A percentile compares a stretch with the other conserved stretches of the same genome.
phyloP scores from a whole-genome alignment of 2,888 invertebrate species.

The Drosophila parthenogenetica region DNA sequence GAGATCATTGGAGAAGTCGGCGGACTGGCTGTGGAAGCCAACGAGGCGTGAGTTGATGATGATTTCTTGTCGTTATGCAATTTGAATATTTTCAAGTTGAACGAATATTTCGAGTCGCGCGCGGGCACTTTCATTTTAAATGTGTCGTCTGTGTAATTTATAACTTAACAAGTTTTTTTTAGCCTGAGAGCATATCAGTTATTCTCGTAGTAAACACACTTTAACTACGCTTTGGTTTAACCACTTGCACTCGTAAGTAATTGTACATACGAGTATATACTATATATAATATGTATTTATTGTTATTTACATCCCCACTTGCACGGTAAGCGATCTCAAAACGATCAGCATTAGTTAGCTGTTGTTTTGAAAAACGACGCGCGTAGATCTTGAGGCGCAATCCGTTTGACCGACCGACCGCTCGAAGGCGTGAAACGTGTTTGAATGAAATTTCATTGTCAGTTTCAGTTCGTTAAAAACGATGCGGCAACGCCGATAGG shows the following conservation, averaged over 20 bases:
- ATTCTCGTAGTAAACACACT: slow-evolving; percentile 34
- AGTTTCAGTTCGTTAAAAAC: slow-evolving; percentile 62
- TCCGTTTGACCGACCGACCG: slow-evolving; percentile 70
- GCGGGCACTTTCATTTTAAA: slow-evolving; percentile 80
- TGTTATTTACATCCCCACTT: slow-evolving; percentile 50
- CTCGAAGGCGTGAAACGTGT: slow-evolving; percentile 75
- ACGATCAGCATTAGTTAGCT: slow-evolving; percentile 38
- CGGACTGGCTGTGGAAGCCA: slow-evolving; percentile 44
- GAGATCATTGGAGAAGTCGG: slow-evolving; percentile 60
- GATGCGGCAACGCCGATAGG: slow-evolving; percentile 49
- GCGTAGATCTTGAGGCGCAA: slow-evolving; percentile 40
- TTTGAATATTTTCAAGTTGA: slow-evolving; percentile 83
- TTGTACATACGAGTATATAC: background rate
- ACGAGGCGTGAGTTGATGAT: slow-evolving; percentile 39
- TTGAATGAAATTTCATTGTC: slow-evolving; percentile 80
- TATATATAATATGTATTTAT: slow-evolving; percentile 21
- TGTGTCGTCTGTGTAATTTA: slow-evolving; percentile 22
- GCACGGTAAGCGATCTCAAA: slow-evolving; percentile 36
- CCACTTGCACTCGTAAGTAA: slow-evolving; percentile 4
- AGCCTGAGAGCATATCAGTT: slow-evolving; percentile 22
- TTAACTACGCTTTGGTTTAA: slow-evolving; percentile 9
- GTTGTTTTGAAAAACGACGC: slow-evolving; percentile 42
- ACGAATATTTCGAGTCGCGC: slow-evolving; percentile 79
- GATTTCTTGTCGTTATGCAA: slow-evolving; percentile 80
- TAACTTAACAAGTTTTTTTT: slow-evolving; percentile 26